Evolutionary conservation across 1,140 invertebrate genomes (phyloP).

Genomic region (Aphidius gifuensis): DNA sequence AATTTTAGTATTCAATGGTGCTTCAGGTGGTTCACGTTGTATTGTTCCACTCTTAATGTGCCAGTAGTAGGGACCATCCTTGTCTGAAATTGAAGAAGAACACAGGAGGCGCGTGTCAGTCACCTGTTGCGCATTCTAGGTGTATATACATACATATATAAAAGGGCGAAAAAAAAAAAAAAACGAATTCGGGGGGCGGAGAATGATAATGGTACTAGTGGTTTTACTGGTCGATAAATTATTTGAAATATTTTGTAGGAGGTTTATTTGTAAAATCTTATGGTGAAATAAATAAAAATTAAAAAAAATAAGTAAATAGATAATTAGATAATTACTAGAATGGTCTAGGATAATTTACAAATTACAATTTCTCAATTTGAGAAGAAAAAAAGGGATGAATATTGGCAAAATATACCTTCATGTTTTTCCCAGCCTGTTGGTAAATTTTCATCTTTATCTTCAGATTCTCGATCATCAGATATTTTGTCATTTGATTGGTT

Average conservation of each 20-base stretch:
- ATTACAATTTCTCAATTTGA: no score
- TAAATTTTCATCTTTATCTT: conserved; percentile 58
- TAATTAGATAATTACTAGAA: no score
- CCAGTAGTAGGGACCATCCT: conserved; percentile 94
- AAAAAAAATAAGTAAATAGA: no score
- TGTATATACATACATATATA: conserved; percentile 17
- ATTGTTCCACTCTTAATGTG: conserved; percentile 98
- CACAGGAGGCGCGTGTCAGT: conserved; percentile 23
- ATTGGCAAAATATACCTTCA: conserved; percentile 64
- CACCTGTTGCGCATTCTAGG: conserved; percentile 15
- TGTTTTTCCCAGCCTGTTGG: conserved; percentile 91
- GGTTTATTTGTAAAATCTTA: no score
- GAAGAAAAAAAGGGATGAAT: no score
- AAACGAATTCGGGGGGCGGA: no score
- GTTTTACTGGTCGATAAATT: conserved; percentile 24
- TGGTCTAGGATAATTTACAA: no score
- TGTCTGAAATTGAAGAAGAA: conserved; percentile 63
- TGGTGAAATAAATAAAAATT: no score
- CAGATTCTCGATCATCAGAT: conserved; percentile 48
- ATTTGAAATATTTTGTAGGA: conserved; percentile 15
- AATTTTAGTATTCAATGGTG: conserved; percentile 48
- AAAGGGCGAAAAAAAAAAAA: no score
- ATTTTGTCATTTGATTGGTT: conserved; percentile 43
- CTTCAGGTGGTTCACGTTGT: conserved; percentile 81
- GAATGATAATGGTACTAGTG: no score